These are phyloP conservation scores for Orius laevigatus DNA, from an alignment of 1,140 invertebrate genomes.

Conservation along the genomic window DNA sequence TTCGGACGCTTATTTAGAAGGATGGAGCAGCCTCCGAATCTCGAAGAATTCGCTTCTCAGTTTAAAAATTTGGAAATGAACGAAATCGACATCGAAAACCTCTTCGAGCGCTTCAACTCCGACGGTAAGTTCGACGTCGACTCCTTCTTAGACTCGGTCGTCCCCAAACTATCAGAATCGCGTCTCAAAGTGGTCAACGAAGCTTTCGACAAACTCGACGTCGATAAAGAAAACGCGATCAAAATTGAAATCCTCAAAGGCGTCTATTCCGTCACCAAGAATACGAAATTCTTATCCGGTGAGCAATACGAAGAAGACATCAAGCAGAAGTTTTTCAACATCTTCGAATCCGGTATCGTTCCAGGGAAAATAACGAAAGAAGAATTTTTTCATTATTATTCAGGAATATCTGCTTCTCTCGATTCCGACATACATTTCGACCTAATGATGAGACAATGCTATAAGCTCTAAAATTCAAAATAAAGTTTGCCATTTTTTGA, in stretches of 20 bases:
- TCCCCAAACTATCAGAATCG: no score
- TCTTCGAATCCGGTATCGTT: conserved; percentile 63
- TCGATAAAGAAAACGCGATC: conserved; percentile 66
- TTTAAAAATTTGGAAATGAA: conserved; percentile 54
- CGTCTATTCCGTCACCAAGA: conserved; percentile 62
- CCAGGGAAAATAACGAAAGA: conserved; percentile 52
- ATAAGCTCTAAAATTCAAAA: conserved; percentile 47
- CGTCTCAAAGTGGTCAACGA: conserved; percentile 48
- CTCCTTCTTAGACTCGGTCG: no score
- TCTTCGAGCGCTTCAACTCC: conserved; percentile 65
- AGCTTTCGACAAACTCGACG: conserved; percentile 82
- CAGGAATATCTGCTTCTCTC: conserved; percentile 81
- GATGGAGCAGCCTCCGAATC: conserved; percentile 74
- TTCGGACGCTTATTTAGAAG: conserved; percentile 46
- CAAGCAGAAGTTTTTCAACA: conserved; percentile 65
- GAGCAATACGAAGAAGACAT: conserved; percentile 79
- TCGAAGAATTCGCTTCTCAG: conserved; percentile 70
- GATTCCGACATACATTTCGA: conserved; percentile 90
- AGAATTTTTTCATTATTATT: conserved; percentile 89
- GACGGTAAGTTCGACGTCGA: conserved; percentile 32
- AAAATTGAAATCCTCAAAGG: conserved; percentile 69
- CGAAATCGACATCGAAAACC: conserved; percentile 44
- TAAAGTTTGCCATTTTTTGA: no score
- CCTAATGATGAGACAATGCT: conserved; percentile 87
- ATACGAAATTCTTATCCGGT: conserved; percentile 72